Evolutionary conservation across 2,888 invertebrate genomes (phyloP), one percentile per base, ranked within the genome.

Genomic region (Netelia melanura): DNA sequence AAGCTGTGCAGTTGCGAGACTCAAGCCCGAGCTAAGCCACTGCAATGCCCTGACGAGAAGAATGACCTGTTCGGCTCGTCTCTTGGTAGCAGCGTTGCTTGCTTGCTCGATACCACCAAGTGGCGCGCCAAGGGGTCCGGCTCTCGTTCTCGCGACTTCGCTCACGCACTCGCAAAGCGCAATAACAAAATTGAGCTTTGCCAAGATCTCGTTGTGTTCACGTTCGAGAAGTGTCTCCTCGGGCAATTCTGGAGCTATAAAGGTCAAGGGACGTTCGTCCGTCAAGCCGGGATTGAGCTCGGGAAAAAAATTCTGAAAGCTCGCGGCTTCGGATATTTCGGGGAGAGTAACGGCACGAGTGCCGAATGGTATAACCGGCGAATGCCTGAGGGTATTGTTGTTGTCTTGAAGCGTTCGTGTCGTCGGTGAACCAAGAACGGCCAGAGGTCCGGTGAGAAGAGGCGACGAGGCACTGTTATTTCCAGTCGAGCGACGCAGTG

Each of bases 201-300:
- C 98, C 94, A 99, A 95, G 65, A 98, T 98, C 94, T 98, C 98
- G 95, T 98, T 98, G 95, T 99, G 99, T 94, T 98, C 98, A 92
- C 97, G 97, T 96, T 98, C 98, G 91, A 99, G 96, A 68, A 99
- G 95, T 17, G 99, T 99, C 94, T 99, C 99, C 94, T 98, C 98
- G 77, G 98, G 98, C 90, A 99, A 95, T 93, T 98, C 98, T 14
- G 98, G 99, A 21, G 98, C 97, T 92, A 97, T 96, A 94, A 98
- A 98, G 89, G 96, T 95, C 86, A 96, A 94, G 23, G 96, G 96
- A 87, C 94, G 94, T 52, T 94, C 93, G 48, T 94, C 94, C 2
- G 89, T 90, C 6, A 87, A 78, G n/a, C 83, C 86, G 6, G 87
- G 82, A 76, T 91, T 92, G 23, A 94, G 90, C 58, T 95, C 95